phyloP scores from a whole-genome alignment of 30 jellyfish, hydroid and myxozoan genomes.

The Cassiopea xamachana region DNA sequence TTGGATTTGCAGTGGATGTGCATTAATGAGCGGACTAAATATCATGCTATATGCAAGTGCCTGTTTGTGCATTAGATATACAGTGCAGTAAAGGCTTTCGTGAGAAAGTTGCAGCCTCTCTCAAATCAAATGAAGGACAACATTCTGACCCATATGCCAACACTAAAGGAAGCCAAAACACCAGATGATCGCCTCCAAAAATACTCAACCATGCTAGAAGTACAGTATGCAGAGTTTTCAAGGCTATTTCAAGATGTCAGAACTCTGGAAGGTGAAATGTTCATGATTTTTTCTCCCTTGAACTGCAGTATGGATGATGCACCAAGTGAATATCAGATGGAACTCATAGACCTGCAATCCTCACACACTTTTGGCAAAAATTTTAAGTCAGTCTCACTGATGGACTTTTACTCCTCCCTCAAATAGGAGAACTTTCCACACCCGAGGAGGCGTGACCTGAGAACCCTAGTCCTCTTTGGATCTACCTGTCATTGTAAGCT shows the following conservation, averaged over 20 bases:
- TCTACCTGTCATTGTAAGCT: not conserved
- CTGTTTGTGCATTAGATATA: slow-evolving; percentile 1
- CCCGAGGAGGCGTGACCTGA: not conserved
- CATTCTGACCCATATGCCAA: slow-evolving; percentile 2
- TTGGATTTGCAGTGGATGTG: slow-evolving; percentile 23
- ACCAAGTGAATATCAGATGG: slow-evolving; percentile 9
- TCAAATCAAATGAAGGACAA: slow-evolving; percentile 9
- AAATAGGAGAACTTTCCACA: not conserved
- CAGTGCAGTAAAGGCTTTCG: slow-evolving; percentile 7
- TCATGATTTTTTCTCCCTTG: not conserved
- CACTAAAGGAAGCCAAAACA: not conserved
- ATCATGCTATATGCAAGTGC: not conserved
- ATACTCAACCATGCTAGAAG: slow-evolving; percentile 15
- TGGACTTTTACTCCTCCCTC: slow-evolving; percentile 16
- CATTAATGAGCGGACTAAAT: slow-evolving; percentile 21
- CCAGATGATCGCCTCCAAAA: slow-evolving; percentile 5
- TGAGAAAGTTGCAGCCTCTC: not conserved
- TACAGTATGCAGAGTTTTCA: slow-evolving; percentile 10
- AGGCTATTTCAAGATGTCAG: slow-evolving; percentile 5
- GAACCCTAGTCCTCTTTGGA: slow-evolving; percentile 4
- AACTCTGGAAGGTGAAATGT: not conserved
- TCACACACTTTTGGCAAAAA: not conserved
- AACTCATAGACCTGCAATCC: slow-evolving; percentile 18
- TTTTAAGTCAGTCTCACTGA: not conserved
- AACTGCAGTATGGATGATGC: slow-evolving; percentile 21